A percentile compares a stretch with the other conserved stretches of the same genome.
Evolutionary conservation across 2,797 vertebrate genomes (phyloP).

Genomic region (Phoxinus dragarum): DNA sequence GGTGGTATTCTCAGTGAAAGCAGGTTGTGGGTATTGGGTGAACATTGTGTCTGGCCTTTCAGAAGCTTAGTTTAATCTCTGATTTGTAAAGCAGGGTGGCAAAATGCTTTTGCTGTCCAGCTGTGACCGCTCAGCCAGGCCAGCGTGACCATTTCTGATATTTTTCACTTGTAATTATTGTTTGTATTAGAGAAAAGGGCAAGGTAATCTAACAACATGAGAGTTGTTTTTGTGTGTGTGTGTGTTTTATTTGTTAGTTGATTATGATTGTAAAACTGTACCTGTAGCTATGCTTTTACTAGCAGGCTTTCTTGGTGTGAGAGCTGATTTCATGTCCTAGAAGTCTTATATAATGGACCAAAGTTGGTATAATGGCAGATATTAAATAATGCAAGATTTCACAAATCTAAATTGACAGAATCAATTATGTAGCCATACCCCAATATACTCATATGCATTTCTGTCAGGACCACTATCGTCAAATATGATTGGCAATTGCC

Average conservation of each 20-base stretch:
- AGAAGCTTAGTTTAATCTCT: conserved; percentile 41
- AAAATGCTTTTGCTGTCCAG: conserved; percentile 26
- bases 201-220: not conserved
- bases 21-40: not conserved
- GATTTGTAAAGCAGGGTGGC: conserved; percentile 32
- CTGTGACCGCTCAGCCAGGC: conserved; percentile 28
- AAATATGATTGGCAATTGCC: too few relatives aligned
- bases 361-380: not conserved
- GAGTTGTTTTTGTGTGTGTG: not conserved
- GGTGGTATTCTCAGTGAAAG: conserved; percentile 10
- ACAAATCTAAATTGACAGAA: not conserved
- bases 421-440: not conserved
- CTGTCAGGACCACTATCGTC: too few relatives aligned
- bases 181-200: conserved; percentile 10
- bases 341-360: not conserved
- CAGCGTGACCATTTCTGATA: conserved; percentile 13
- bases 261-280: conserved; percentile 5
- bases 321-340: not conserved
- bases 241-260: not conserved
- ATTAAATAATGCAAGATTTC: conserved; percentile 12
- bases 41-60: conserved; percentile 12
- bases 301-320: not conserved
- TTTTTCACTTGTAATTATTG: conserved; percentile 21
- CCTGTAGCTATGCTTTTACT: not conserved
- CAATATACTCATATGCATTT: not conserved